Evolutionary conservation across 2,113 vertebrate species (phyloP), one percentile per base, ranked within the genome.

Genomic region (Nymphicus hollandicus): DNA sequence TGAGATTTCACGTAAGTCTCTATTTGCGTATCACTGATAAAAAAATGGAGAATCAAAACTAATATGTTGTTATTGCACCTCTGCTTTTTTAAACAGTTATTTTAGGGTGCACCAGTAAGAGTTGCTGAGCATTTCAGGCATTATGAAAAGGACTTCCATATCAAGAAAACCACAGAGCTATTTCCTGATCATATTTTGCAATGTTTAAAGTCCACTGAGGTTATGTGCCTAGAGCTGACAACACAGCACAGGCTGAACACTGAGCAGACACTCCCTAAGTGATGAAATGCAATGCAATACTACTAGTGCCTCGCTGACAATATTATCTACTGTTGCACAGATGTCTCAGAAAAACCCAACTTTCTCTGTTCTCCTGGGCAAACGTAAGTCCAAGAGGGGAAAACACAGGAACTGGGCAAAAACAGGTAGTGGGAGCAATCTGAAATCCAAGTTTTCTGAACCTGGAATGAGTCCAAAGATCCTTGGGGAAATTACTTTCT

Each of bases 141-240:
- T 68, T 91, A 61, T 3, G 47, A 64, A 86, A 71, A 81, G 61
- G 72, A 76, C 28, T 87, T 92, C 56, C 50, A 11, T 43, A 29
- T n/a, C 23, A 69, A 93, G 61, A 73, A 94, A 93, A 35, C 73
- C 80, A 60, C 88, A 72, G 23, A 90, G 52, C 37, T 28, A 53
- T 80, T 96, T 96, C 93, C 96, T 92, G 83, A n/a, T 82, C 23
- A 7, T n/a, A 50, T 81, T 93, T 85, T 91, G 77, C 81, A 93
- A 93, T 2, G 0, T 78, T 89, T 60, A 17, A 91, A 93, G 92
- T 86, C 88, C 94, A 66, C 1, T 9, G 58, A 81, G 73, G 73
- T 93, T 86, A 82, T 2, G 33, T 89, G 92, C 52, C 69, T 20
- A 19, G 64, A 69, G 78, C 80, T 92, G 95, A 69, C 69, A 93